These are phyloP conservation scores for Trissolcus basalis DNA, from an alignment of 1,140 invertebrate species.

Conservation along the genomic window DNA sequence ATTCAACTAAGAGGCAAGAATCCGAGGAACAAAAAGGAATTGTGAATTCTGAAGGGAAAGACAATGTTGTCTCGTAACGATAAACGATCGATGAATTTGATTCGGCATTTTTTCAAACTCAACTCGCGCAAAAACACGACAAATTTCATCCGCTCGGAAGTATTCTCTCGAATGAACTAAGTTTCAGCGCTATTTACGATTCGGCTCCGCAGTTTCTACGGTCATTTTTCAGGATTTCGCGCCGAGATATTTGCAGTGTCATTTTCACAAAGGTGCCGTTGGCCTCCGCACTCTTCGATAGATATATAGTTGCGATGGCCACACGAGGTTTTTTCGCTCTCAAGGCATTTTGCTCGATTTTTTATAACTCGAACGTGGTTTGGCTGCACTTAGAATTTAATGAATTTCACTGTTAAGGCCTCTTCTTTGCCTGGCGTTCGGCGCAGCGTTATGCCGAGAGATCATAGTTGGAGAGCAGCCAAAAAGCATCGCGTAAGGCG, in stretches of 20 bases:
- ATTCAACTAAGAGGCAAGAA: too few relatives aligned
- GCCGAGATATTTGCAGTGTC: not conserved
- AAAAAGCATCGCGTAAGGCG: conserved; percentile 31
- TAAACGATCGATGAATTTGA: too few relatives aligned
- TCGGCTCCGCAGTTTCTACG: not conserved
- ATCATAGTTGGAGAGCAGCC: conserved; percentile 49
- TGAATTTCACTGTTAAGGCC: conserved; percentile 51
- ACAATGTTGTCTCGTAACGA: too few relatives aligned
- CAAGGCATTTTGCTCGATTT: conserved; percentile 23
- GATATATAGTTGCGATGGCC: conserved; percentile 7
- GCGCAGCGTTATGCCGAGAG: conserved; percentile 41
- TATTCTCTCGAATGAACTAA: too few relatives aligned
- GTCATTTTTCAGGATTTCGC: not conserved
- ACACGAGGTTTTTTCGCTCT: conserved; percentile 8
- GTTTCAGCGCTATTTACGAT: not conserved
- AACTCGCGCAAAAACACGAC: too few relatives aligned
- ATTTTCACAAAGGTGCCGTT: conserved; percentile 10
- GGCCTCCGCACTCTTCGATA: not conserved
- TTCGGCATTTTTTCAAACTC: too few relatives aligned
- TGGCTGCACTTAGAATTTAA: conserved; percentile 45
- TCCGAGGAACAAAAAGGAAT: too few relatives aligned
- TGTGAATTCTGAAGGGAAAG: too few relatives aligned
- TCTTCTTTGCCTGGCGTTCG: conserved; percentile 11
- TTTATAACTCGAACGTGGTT: conserved; percentile 27
- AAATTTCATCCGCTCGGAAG: too few relatives aligned